Evolutionary conservation across 2,113 vertebrate species (phyloP), one percentile per base, ranked within the genome.

Genomic region (Chloropsis hardwickii): DNA sequence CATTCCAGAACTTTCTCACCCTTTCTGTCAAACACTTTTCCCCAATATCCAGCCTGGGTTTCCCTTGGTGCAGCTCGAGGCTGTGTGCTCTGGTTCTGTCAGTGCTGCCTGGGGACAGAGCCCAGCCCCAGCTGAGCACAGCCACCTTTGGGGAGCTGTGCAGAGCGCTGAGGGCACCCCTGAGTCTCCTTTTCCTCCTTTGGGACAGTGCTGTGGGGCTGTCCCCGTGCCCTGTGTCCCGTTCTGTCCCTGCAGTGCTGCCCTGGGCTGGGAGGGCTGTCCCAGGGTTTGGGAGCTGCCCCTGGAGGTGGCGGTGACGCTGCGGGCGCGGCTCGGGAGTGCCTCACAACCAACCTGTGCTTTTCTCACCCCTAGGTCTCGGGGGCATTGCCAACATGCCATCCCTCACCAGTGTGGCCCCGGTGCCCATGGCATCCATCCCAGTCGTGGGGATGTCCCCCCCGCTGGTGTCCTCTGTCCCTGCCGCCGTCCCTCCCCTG

Each of bases 371-470:
- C 27, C 1, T 92, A 99, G 99, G 99, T 92, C 98, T 99, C 88
- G 98, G 98, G 74, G 97, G 98, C 73, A 98, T 99, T 66, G 93
- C 98, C 86, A 97, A 97, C 90, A 97, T 99, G 93, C 92, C 99
- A 4, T 94, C 99, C 19, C 98, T 99, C 37, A 97, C 97, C 73
- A 97, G 91, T 13, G 98, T 99, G 84, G 98, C 99, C 94, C 98
- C 99, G 6, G 98, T 99, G 96, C 99, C 99, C 90, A 98, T 99
- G 94, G 98, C 98, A 27, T 98, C 99, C 72, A 98, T 99, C 61
- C 98, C 99, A 4, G 98, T 98, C 31, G 98, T 99, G 31, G 99
- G 99, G 56, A 98, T 99, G 97, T 99, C 99, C 53, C 99, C 99
- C 31, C 99, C 99, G 1, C 97, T 99, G 67, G 98, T 99, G 65